Conservation (phyloP, 2,888 invertebrate genomes). For the Tachystola acroxantha region DNA sequence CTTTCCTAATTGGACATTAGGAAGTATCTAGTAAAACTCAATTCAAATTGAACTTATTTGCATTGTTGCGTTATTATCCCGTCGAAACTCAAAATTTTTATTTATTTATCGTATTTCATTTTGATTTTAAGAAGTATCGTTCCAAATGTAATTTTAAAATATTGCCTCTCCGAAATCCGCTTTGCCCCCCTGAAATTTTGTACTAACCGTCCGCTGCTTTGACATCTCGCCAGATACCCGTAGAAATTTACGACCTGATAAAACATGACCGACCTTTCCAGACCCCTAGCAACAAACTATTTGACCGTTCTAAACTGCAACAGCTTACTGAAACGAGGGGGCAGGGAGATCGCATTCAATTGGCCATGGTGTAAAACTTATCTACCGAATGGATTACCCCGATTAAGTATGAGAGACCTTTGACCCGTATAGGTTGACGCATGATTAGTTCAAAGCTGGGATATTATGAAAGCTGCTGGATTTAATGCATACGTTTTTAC, state of each 20-base stretch:
- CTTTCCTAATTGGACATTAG: no score
- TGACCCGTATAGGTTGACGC: constrained; percentile 60
- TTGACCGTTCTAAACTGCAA: constrained; percentile 15
- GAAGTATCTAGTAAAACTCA: no score
- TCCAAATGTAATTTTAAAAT: constrained; percentile 11
- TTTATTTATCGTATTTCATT: no score
- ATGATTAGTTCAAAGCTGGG: constrained; percentile 48
- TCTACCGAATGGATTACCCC: constrained; percentile 67
- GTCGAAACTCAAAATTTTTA: no score
- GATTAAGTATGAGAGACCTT: constrained; percentile 65
- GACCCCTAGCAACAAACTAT: constrained; percentile 42
- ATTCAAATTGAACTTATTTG: no score
- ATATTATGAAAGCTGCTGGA: constrained; percentile 25
- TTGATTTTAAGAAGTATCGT: no score
- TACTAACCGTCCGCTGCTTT: constrained; percentile 49
- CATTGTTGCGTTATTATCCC: no score
- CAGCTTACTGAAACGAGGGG: constrained; percentile 19
- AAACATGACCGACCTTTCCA: constrained; percentile 46
- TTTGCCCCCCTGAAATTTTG: constrained; percentile 48
- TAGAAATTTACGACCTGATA: constrained; percentile 72
- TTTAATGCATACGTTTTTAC: constrained; percentile 8
- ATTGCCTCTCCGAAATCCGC: constrained; percentile 22
- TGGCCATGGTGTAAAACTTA: constrained; percentile 57
- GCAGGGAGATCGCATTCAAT: constrained; percentile 33
- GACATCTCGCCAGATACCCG: constrained; percentile 62